Conservation (phyloP, 2,888 invertebrate species). For the Idaea dimidiata region DNA sequence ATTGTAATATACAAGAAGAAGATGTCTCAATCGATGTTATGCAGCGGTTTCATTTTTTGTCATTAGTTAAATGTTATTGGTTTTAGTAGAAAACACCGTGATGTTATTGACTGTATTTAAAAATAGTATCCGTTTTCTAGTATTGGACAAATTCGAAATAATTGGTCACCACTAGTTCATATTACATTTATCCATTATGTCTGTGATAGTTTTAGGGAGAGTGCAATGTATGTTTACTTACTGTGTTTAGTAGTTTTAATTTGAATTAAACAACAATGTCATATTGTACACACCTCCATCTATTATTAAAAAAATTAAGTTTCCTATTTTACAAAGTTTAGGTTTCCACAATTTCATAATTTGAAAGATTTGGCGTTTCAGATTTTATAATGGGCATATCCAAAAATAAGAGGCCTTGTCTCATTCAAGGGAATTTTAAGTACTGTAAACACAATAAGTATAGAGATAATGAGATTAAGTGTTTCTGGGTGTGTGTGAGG, state of each 20-base stretch:
- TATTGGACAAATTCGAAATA: too few species aligned
- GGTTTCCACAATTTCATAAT: background rate
- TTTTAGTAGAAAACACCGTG: too few species aligned
- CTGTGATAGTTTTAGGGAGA: too few species aligned
- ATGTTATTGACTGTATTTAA: too few species aligned
- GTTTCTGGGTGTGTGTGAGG: slow-evolving; percentile 36
- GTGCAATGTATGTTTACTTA: background rate
- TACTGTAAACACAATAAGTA: background rate
- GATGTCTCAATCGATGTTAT: background rate
- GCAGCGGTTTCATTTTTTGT: background rate
- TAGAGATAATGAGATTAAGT: background rate
- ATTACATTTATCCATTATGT: too few species aligned
- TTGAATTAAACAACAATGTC: background rate
- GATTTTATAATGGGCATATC: background rate
- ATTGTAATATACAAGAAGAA: too few species aligned
- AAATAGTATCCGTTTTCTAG: too few species aligned
- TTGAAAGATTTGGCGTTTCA: background rate
- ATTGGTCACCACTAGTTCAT: too few species aligned
- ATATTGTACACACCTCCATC: background rate
- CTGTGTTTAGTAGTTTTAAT: background rate
- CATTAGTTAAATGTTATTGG: background rate
- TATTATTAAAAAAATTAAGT: background rate
- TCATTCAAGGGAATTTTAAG: background rate
- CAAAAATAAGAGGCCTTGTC: background rate
- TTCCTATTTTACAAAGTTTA: background rate